phyloP scores from a whole-genome alignment of 2,888 invertebrate genomes.

The Galerucella pusilla region DNA sequence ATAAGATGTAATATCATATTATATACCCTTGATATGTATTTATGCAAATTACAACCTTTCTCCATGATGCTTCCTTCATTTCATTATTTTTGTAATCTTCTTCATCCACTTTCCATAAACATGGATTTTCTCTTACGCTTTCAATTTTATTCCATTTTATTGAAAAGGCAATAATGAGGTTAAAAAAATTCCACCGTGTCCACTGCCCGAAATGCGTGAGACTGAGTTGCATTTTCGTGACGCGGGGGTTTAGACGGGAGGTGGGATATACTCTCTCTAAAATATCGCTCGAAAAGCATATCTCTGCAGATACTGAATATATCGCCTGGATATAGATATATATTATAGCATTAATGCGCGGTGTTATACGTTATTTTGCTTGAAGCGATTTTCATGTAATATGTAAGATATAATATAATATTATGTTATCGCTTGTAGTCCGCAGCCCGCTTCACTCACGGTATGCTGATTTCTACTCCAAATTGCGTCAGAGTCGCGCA shows the following conservation, averaged over 20 bases:
- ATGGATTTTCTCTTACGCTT: conserved; percentile 31
- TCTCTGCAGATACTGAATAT: conserved; percentile 11
- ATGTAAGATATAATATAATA: no score
- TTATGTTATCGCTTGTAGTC: no score
- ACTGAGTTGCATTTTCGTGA: conserved; percentile 7
- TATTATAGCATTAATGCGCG: not conserved
- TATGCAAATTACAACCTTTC: conserved; percentile 8
- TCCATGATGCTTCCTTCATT: conserved; percentile 29
- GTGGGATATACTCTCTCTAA: not conserved
- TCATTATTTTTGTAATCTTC: conserved; percentile 33
- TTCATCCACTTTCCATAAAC: conserved; percentile 28
- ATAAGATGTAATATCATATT: no score
- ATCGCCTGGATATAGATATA: conserved; percentile 8
- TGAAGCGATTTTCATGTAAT: no score
- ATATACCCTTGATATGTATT: not conserved
- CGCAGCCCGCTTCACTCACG: no score
- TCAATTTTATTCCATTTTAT: conserved; percentile 29
- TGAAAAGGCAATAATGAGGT: conserved; percentile 9
- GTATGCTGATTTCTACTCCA: no score
- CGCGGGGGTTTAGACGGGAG: conserved; percentile 2
- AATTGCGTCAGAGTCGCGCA: no score
- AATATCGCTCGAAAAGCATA: conserved; percentile 17
- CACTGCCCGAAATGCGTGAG: no score
- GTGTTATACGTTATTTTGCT: no score
- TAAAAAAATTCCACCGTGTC: conserved; percentile 4